Evolutionary conservation across 2,797 vertebrate genomes (phyloP).

Genomic region (Arctocebus calabarensis): DNA sequence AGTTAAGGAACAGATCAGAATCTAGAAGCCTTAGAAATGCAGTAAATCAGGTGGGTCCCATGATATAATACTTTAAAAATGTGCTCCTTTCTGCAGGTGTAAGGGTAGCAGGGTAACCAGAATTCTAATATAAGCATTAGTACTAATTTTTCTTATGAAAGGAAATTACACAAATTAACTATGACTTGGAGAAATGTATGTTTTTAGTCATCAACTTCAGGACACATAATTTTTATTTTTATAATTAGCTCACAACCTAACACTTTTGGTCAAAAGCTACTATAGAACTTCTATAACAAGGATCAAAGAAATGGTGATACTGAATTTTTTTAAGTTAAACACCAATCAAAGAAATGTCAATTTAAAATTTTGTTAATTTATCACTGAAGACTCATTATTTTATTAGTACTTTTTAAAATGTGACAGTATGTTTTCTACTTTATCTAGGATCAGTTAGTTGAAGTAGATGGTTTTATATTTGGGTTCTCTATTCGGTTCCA

Average conservation of each 20-base stretch:
- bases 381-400: constrained; percentile 42
- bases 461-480: too few species aligned
- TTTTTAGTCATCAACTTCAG: neutral
- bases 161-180: neutral
- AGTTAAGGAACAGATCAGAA: neutral
- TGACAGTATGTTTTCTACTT: neutral
- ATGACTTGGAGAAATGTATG: constrained; percentile 10
- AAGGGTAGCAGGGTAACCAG: neutral
- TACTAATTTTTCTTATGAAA: constrained; percentile 44
- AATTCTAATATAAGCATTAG: constrained; percentile 1
- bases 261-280: neutral
- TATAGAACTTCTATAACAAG: neutral
- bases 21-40: neutral
- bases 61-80: neutral
- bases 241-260: constrained; percentile 19
- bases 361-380: neutral
- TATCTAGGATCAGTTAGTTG: too few species aligned
- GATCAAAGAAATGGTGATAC: constrained; percentile 34
- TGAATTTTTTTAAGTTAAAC: neutral
- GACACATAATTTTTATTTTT: constrained; percentile 26
- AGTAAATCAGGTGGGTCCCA: neutral
- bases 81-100: neutral
- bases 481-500: too few species aligned
- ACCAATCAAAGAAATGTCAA: neutral
- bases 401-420: neutral